Evolutionary conservation across 1,140 invertebrate genomes (phyloP), one percentile per base, ranked within the genome.

Genomic region (Lordiphosa collinella): DNA sequence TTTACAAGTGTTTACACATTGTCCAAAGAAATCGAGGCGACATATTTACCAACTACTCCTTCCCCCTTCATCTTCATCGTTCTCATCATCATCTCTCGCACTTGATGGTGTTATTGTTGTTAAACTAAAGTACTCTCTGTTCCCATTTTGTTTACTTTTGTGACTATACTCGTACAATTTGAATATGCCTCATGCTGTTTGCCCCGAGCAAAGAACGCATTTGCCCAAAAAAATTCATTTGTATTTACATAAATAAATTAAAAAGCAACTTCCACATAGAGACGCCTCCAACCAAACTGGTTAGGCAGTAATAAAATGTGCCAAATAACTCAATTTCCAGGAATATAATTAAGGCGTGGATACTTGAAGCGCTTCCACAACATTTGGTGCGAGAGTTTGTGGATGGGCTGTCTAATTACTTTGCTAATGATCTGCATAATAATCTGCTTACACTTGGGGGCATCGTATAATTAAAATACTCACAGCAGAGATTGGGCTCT

Each of bases 381-480:
- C n/a, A 29, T 32, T 31, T 55, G 51, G 29, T 48, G 37, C 43
- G 44, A 32, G 37, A 25, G 6, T 32, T 31, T 38, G 44, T 44
- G 12, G n/a, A 37, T 10, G 12, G 43, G 55, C 13, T 12, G 50
- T 25, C 61, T 72, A 58, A 82, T 82, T 82, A 76, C 71, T 67
- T 50, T 67, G 76, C 66, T 76, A 82, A 84, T 84, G 76, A 82
- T 84, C 67, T 84, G 63, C 78, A 84, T 76, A 71, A 64, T 82
- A 76, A 76, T 76, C 82, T 52, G 36, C 71, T 62, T 71, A 76
- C 62, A 82, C 76, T 80, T 70, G 60, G 59, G 58, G 53, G 56
- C 64, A 40, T 65, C 65, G 47, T 72, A 60, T 82, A 76, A 84
- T 76, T 82, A 53, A 72, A 76, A 82, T 54, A 32, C 25, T 14